phyloP scores from a whole-genome alignment of 1,140 invertebrate genomes.

The Centruroides sculpturatus region DNA sequence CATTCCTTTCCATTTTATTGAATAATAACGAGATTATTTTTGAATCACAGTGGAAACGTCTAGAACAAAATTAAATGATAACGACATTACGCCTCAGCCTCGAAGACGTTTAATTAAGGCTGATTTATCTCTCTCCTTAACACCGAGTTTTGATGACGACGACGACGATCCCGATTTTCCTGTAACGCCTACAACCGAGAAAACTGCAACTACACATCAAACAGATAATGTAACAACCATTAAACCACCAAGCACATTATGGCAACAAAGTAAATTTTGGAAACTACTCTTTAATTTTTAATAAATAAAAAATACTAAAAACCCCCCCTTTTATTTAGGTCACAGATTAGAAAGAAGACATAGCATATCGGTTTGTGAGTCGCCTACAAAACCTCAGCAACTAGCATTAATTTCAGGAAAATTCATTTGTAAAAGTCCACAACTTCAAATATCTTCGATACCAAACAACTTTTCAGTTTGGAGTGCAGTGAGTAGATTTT shows the following conservation, averaged over 20 bases:
- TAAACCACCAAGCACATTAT: too few species aligned
- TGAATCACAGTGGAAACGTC: slow-evolving; percentile 26
- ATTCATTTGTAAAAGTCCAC: neutral
- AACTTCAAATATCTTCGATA: neutral
- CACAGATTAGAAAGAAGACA: slow-evolving; percentile 22
- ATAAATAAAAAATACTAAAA: too few species aligned
- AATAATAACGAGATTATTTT: neutral
- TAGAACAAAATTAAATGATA: slow-evolving; percentile 24
- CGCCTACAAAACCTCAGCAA: slow-evolving; percentile 15
- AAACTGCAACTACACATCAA: neutral
- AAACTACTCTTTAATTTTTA: too few species aligned
- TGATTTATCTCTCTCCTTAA: slow-evolving; percentile 26
- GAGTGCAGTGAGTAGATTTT: too few species aligned
- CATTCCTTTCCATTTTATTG: neutral
- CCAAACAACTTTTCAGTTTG: neutral
- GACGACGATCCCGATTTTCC: slow-evolving; percentile 20
- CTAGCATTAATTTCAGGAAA: neutral
- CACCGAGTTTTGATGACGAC: slow-evolving; percentile 19
- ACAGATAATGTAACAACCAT: too few species aligned
- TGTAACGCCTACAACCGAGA: neutral
- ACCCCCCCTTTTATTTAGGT: too few species aligned
- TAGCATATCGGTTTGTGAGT: slow-evolving; percentile 30
- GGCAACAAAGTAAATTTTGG: too few species aligned
- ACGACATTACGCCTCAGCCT: slow-evolving; percentile 25
- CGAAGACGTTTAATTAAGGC: slow-evolving; percentile 35